Percentiles rank a stretch among this genome's conserved stretches.
Conservation (phyloP, 2,797 vertebrate genomes). For the Notolepis coatsorum region DNA sequence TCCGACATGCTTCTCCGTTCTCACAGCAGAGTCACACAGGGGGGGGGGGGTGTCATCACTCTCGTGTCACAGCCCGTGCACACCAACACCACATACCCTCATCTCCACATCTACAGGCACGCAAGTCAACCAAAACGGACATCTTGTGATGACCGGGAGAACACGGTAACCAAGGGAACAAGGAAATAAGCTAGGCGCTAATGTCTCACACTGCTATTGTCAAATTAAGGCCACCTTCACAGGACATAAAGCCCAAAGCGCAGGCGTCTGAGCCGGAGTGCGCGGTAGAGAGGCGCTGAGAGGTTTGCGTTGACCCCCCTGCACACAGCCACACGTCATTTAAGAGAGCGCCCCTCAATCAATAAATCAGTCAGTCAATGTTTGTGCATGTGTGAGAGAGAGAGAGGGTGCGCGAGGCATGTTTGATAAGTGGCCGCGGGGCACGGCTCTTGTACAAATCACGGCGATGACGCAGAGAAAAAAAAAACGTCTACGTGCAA, state of each 20-base stretch:
- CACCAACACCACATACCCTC: constrained; percentile 26
- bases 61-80: constrained; percentile 39
- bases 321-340: constrained; percentile 59
- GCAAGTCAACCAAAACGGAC: constrained; percentile 38
- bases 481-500: constrained; percentile 44
- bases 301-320: constrained; percentile 55
- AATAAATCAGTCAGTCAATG: constrained; percentile 59
- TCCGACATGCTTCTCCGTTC: constrained; percentile 32
- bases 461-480: constrained; percentile 60
- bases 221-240: constrained; percentile 66
- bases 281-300: constrained; percentile 27
- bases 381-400: constrained; percentile 4
- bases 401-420: background rate
- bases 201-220: constrained; percentile 22
- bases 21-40: constrained; percentile 57
- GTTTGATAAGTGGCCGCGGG: constrained; percentile 61
- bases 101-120: constrained; percentile 15
- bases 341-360: constrained; percentile 57
- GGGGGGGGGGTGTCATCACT: constrained; percentile 56
- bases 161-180: constrained; percentile 60
- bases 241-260: constrained; percentile 38
- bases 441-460: constrained; percentile 51
- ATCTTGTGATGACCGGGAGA: constrained; percentile 44
- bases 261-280: background rate
- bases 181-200: constrained; percentile 45